Conservation (phyloP, 2,797 vertebrate species). For the Telmatherina bonti region DNA sequence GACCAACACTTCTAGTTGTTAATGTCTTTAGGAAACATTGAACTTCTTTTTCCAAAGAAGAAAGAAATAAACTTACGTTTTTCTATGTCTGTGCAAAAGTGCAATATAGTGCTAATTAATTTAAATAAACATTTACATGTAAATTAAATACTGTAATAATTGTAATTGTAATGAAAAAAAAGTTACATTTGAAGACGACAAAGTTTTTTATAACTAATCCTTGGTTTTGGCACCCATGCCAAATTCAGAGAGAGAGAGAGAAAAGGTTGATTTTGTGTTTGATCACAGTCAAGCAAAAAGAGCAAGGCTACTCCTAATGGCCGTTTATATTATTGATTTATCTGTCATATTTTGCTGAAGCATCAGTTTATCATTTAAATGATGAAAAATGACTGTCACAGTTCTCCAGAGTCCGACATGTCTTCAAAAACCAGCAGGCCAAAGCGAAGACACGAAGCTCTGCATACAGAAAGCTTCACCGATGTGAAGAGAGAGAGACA, state of each 20-base stretch:
- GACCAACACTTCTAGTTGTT: too few species aligned
- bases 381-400: slow-evolving; percentile 1
- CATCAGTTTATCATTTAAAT: slow-evolving; percentile 20
- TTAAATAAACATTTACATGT: neutral
- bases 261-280: neutral
- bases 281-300: neutral
- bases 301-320: neutral
- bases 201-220: neutral
- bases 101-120: neutral
- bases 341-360: slow-evolving; percentile 4
- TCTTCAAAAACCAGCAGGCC: neutral
- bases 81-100: neutral
- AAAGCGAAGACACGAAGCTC: neutral
- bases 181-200: neutral
- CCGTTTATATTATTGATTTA: slow-evolving; percentile 10
- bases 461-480: neutral
- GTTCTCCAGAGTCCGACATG: neutral
- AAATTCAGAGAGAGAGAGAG: neutral
- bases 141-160: neutral
- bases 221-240: neutral
- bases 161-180: neutral
- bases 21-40: neutral
- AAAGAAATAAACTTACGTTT: neutral
- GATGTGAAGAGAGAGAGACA: too few species aligned
- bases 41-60: neutral